Conservation (phyloP, 2,797 vertebrate species). For the Poeciliopsis presidionis region DNA sequence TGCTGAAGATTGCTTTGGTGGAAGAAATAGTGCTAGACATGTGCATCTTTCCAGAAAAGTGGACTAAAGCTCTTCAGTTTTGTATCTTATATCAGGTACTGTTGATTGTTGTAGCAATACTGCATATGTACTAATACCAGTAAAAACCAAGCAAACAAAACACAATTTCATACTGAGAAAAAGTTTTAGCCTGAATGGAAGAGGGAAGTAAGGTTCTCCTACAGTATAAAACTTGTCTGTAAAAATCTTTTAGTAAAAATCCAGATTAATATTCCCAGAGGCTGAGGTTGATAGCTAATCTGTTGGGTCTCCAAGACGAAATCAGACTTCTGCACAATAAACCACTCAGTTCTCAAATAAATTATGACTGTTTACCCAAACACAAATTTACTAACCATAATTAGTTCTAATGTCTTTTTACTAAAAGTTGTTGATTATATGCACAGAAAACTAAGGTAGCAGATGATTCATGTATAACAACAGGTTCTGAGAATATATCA, state of each 20-base stretch:
- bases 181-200: not conserved
- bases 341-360: not conserved
- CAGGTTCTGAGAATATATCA: not conserved
- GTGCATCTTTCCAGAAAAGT: not conserved
- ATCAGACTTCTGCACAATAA: not conserved
- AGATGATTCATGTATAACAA: not conserved
- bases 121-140: not conserved
- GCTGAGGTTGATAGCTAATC: not conserved
- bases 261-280: not conserved
- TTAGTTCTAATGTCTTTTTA: not conserved
- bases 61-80: not conserved
- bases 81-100: not conserved
- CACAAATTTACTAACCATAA: not conserved
- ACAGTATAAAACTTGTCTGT: not conserved
- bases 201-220: not conserved
- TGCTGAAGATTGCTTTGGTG: not conserved
- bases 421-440: not conserved
- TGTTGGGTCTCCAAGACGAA: not conserved
- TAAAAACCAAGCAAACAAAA: not conserved
- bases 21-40: not conserved
- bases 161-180: not conserved
- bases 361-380: not conserved
- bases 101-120: slow-evolving; percentile 5
- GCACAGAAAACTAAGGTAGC: not conserved
- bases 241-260: not conserved